Evolutionary conservation across 2,797 vertebrate genomes (phyloP).

Genomic region (Gallinago nigripennis): DNA sequence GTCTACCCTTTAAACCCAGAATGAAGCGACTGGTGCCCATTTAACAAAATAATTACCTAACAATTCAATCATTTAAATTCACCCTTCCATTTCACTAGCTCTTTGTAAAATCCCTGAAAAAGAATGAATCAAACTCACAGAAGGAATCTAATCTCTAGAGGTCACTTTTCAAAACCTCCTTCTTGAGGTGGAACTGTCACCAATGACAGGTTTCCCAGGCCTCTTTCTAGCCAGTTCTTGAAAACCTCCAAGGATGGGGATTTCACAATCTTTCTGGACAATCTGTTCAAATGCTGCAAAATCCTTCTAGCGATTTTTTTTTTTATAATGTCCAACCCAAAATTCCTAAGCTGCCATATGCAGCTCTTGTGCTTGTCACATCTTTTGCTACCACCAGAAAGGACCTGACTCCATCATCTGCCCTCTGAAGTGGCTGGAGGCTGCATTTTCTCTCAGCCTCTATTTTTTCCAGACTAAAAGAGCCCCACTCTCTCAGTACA

Average conservation of each 20-base stretch:
- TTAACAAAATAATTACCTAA: background rate
- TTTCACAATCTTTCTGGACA: background rate
- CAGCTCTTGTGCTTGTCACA: background rate
- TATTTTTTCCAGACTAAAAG: background rate
- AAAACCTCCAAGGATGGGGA: background rate
- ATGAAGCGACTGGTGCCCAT: background rate
- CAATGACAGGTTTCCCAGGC: background rate
- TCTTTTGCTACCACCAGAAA: background rate
- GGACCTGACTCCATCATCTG: background rate
- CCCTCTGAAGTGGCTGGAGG: background rate
- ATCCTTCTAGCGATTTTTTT: background rate
- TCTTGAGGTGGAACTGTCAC: background rate
- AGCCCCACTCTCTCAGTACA: background rate
- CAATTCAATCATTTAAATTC: background rate
- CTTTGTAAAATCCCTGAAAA: background rate
- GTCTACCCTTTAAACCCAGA: background rate
- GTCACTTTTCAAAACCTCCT: background rate
- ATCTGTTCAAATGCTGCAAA: background rate
- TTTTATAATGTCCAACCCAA: background rate
- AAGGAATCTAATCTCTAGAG: background rate
- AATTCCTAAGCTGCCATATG: background rate
- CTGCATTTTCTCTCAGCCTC: background rate
- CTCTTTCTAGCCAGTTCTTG: background rate
- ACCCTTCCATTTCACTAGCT: background rate
- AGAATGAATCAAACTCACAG: background rate